Evolutionary conservation across 1,140 invertebrate genomes (phyloP), one percentile per base, ranked within the genome.

Genomic region (Nomia melanderi): DNA sequence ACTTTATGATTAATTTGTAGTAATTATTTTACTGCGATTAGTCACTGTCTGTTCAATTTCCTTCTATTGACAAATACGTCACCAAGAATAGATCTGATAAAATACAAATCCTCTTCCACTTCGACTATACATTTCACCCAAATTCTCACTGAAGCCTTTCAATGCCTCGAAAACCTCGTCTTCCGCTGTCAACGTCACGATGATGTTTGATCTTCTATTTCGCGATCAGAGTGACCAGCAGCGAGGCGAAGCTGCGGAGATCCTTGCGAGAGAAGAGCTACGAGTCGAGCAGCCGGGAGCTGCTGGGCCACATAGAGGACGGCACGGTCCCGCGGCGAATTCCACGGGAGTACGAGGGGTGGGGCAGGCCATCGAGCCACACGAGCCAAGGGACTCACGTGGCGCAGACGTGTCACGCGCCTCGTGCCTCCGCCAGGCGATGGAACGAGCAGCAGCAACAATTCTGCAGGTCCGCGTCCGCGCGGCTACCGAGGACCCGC

Each of bases 401-500:
- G 29, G 60, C 67, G 31, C 89, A 86, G 33, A 67, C 84, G 60
- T 85, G 81, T 79, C 87, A 88, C 69, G 47, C 65, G 23, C 63
- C 72, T 56, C 85, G 82, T 63, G 83, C 86, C 80, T 87, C 77
- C 54, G 86, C 82, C 71, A 87, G 90, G 81, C 88, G 89, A 59
- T 89, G 82, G 86, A 88, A 81, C 64, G 87, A 90, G 83, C 87
- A 90, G 83, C 87, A 90, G 78, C 93, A 94, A 70, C 94, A 94
- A 84, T 96, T 96, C 86, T 92, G 94, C 74, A 93, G 96, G 85
- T 97, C 96, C 25, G 96, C 96, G 17, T 97, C 96, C 87, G 96
- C 96, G 3, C 92, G 96, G 50, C 91, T 97, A 75, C 95, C 96
- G 31, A 93, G 95, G 47, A 94, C 93, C 12, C 80, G 91, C 4